Conservation (phyloP, 1,140 invertebrate genomes). For the Amphibalanus amphitrite region DNA sequence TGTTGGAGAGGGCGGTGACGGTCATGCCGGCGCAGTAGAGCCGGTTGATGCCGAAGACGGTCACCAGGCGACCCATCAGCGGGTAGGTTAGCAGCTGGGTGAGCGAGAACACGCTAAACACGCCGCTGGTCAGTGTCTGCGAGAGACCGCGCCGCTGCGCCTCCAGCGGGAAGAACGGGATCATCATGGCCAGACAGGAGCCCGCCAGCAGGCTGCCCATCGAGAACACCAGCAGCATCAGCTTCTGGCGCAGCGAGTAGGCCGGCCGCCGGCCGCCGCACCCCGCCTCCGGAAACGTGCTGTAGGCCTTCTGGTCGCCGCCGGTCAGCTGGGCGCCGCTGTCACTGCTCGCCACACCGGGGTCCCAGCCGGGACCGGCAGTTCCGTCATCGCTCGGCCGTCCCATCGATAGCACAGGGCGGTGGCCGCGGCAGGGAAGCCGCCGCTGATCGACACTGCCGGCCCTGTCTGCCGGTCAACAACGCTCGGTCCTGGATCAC, state of each 20-base stretch:
- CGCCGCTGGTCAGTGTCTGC: constrained; percentile 20
- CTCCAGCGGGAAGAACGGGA: constrained; percentile 27
- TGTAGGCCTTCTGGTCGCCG: too few species aligned
- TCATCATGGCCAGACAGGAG: constrained; percentile 27
- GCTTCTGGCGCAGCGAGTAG: neutral
- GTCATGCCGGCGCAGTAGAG: constrained; percentile 28
- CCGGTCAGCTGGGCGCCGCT: too few species aligned
- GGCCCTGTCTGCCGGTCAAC: too few species aligned
- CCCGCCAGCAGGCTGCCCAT: constrained; percentile 28
- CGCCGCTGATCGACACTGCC: too few species aligned
- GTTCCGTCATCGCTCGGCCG: too few species aligned
- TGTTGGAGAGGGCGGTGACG: constrained; percentile 26
- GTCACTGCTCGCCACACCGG: too few species aligned
- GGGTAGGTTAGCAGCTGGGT: constrained; percentile 20
- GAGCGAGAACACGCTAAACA: constrained; percentile 21
- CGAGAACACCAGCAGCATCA: constrained; percentile 28
- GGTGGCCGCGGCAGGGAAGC: too few species aligned
- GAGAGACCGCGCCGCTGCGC: constrained; percentile 25
- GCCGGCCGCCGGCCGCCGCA: too few species aligned
- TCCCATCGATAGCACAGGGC: too few species aligned
- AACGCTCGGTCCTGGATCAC: too few species aligned
- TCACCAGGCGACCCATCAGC: constrained; percentile 33
- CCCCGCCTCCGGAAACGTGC: too few species aligned
- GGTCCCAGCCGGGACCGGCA: too few species aligned
- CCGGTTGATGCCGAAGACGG: constrained; percentile 30